Conservation (phyloP, 2,113 vertebrate species). For the Cranoglanis bouderius region DNA sequence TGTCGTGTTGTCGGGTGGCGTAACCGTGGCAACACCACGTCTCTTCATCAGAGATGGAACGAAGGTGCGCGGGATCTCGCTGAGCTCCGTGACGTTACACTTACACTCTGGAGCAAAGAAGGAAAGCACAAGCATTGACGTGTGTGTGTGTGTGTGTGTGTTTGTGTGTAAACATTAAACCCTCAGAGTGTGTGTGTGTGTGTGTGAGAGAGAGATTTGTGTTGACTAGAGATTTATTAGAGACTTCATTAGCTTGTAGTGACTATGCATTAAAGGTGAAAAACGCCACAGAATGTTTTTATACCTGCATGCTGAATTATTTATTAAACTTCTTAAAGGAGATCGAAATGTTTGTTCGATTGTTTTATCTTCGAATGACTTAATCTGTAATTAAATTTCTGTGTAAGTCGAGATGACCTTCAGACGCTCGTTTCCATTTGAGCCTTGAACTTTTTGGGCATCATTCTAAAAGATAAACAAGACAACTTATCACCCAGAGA, state of each 20-base stretch:
- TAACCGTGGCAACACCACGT: slow-evolving; percentile 34
- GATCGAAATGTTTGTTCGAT: neutral
- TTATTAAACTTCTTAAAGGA: slow-evolving; percentile 38
- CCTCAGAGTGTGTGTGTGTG: neutral
- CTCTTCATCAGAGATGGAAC: neutral
- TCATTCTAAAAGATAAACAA: neutral
- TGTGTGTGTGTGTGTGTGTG: slow-evolving; percentile 19
- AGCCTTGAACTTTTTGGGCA: neutral
- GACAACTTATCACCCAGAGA: neutral
- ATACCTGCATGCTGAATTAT: slow-evolving; percentile 40
- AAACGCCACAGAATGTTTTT: slow-evolving; percentile 17
- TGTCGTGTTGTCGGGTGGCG: neutral
- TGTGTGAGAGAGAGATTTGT: neutral
- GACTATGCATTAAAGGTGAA: slow-evolving; percentile 39
- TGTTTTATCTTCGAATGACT: neutral
- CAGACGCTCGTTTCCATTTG: neutral
- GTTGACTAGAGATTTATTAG: slow-evolving; percentile 14
- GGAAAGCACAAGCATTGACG: slow-evolving; percentile 37
- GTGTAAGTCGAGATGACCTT: neutral
- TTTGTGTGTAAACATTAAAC: neutral
- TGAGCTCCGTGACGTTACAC: neutral
- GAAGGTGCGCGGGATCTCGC: neutral
- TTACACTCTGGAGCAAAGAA: neutral
- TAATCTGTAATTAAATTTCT: neutral
- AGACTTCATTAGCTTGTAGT: slow-evolving; percentile 22